Evolutionary conservation across 2,888 invertebrate species (phyloP), one percentile per base, ranked within the genome.

Genomic region (Isoperla grammatica): DNA sequence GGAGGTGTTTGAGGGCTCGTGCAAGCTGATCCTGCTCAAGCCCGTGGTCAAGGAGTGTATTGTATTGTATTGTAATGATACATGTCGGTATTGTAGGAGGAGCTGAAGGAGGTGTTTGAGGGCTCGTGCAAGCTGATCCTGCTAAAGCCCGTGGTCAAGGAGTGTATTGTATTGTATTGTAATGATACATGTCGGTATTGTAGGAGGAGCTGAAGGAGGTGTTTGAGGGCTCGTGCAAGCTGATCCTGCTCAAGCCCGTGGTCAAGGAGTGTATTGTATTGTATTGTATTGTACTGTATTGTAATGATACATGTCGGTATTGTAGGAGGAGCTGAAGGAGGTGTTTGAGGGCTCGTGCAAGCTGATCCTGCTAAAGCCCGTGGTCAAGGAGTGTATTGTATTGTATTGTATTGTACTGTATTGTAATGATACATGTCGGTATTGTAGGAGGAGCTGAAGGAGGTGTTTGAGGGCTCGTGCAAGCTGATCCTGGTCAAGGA

Each of bases 301-400:
- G n/a, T n/a, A n/a, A n/a, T n/a, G n/a, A n/a, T n/a, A n/a, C n/a
- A n/a, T n/a, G n/a, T n/a, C n/a, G n/a, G n/a, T n/a, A n/a, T n/a
- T n/a, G n/a, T n/a, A 89, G 85, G 85, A 88, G 70, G 88, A 93
- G 69, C 76, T 95, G 11, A 88, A 86, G 68, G 81, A 86, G 74
- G 93, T 95, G 0, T 90, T 94, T 70, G 92, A 93, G 73, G 92
- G 92, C 5, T 90, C 90, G 0, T 95, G 94, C 76, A 81, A 83
- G 65, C 76, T 93, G 63, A 87, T 94, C 59, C 88, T 86, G 0
- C 71, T 94, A 59, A 87, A 88, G 71, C 65, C 83, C 1, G 79
- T 93, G 12, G 77, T 82, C 1, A 81, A 85, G 57, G 89, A 90
- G 73, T 95, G 94, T 71, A 82, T n/a, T n/a, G n/a, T n/a, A n/a